A percentile compares a stretch with the other conserved stretches of the same genome.
These are phyloP conservation scores for Leptodactylus fallax DNA, from an alignment of 2,797 vertebrate species.

Conservation along the genomic window DNA sequence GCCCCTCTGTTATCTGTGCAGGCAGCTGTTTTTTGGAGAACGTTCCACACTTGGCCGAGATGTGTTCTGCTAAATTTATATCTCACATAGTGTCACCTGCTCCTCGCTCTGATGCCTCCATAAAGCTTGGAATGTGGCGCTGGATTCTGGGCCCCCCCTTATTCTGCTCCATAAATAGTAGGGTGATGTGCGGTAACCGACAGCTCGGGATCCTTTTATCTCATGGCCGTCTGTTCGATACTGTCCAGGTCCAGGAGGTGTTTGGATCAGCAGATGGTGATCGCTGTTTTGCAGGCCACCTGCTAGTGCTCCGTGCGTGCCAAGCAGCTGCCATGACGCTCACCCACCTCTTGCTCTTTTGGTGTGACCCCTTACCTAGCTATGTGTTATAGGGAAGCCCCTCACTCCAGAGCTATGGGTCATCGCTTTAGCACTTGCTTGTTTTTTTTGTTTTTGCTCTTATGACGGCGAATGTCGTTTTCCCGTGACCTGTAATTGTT, in stretches of 20 bases:
- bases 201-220: neutral
- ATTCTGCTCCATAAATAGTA: neutral
- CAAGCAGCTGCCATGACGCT: constrained; percentile 1
- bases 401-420: too few species aligned
- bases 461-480: too few species aligned
- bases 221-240: neutral
- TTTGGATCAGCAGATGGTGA: neutral
- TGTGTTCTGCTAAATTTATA: constrained; percentile 42
- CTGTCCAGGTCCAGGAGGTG: neutral
- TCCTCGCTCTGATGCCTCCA: neutral
- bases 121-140: neutral
- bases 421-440: too few species aligned
- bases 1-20: neutral
- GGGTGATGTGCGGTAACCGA: neutral
- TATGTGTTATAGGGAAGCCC: neutral
- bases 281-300: neutral
- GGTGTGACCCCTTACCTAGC: neutral
- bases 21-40: neutral
- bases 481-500: too few species aligned
- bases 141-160: neutral
- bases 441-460: too few species aligned
- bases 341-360: neutral
- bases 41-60: neutral
- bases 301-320: neutral
- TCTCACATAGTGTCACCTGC: constrained; percentile 36